These are phyloP conservation scores for Cremastobaeus sp. DNA, from an alignment of 2,888 invertebrate genomes.

Conservation along the genomic window DNA sequence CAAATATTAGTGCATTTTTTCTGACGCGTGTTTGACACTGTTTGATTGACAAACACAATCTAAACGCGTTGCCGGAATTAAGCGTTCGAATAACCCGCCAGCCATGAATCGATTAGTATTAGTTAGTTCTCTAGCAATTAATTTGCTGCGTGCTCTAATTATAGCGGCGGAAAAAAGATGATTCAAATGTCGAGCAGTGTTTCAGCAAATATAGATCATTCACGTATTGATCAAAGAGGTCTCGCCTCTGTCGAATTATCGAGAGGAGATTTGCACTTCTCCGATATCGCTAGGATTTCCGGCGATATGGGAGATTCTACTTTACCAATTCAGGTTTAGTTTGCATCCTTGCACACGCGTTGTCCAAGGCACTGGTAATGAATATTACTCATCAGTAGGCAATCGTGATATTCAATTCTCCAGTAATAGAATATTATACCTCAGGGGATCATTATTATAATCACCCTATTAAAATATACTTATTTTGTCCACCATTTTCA, in stretches of 20 bases:
- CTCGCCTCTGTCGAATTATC: conserved; percentile 60
- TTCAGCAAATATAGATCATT: conserved; percentile 49
- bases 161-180: conserved; percentile 10
- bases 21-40: background rate
- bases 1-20: conserved; percentile 2
- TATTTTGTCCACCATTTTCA: too few species aligned
- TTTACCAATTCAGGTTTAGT: conserved; percentile 72
- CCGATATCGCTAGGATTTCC: conserved; percentile 56
- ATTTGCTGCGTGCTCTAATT: conserved; percentile 9
- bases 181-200: conserved; percentile 19
- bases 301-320: conserved; percentile 67
- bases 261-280: conserved; percentile 52
- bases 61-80: background rate
- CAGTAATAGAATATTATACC: conserved; percentile 38
- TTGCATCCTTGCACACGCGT: conserved; percentile 67
- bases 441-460: background rate
- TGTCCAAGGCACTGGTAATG: conserved; percentile 69
- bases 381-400: conserved; percentile 70
- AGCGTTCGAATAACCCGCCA: too few species aligned
- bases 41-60: conserved; percentile 12
- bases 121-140: background rate
- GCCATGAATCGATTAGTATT: too few species aligned
- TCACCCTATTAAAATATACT: too few species aligned
- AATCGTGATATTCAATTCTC: conserved; percentile 62
- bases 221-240: conserved; percentile 55